Base-by-base conservation (phyloP, 2,888 invertebrate species). In the Lottia scabra region DNA sequence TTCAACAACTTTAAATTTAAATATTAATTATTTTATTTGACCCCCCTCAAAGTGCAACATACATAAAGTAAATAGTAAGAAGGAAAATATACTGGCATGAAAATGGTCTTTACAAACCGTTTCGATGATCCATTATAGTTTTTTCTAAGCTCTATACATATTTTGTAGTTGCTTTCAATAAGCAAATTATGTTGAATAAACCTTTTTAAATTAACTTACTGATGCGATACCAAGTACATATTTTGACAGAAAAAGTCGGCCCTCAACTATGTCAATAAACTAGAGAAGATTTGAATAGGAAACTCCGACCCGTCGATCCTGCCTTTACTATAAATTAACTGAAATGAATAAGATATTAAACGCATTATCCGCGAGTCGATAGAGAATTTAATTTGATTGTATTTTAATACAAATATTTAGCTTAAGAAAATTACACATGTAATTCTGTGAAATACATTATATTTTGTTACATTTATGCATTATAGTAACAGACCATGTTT, bases 291-390 rank as follows among this genome's bases (percentile, higher is more conserved):
- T 12, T 56, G 56, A 56, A 56, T 56, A 56, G 56, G 23, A 10
- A 56, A 56, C 56, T 56, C 56, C 56, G 56, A 56, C 56, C 56
- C 56, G 56, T 23, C 56, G 56, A 56, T 56, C 56, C 23, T 56
- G 19, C 19, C 19, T 23, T 56, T 56, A 56, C 56, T 23, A 56
- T 23, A 56, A 56, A 56, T 56, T 56, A 23, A 56, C 19, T 56
- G 56, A 56, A 56, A 56, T 56, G 56, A 56, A 56, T 56, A 23
- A 56, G 19, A 56, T 56, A 56, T 56, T 56, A 56, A 56, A 56
- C 56, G 56, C 56, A 56, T 56, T 56, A 56, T 56, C 19, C 19
- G 12, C 19, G 56, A 56, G 56, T 56, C 56, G 56, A 56, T 19
- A 56, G 56, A 23, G 56, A 56, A 56, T 56, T 56, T 56, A 23